Conservation (phyloP, 2,113 vertebrate species). For the Mystacornis crossleyi region DNA sequence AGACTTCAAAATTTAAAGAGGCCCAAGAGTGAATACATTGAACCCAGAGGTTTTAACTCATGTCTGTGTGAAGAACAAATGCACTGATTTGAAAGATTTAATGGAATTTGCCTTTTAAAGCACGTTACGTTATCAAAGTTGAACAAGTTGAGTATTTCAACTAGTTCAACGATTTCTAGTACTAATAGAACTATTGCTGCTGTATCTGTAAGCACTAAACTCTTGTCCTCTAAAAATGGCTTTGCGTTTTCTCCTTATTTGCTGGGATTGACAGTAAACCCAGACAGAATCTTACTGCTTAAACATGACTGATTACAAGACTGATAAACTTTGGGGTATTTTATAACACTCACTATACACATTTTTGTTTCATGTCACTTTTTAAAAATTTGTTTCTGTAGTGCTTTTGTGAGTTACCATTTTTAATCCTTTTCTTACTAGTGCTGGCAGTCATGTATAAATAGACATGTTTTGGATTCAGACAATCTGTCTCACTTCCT, state of each 20-base stretch:
- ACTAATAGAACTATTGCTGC: background rate
- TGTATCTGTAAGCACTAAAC: background rate
- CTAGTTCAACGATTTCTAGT: background rate
- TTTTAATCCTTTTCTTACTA: background rate
- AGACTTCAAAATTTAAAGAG: background rate
- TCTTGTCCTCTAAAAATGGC: background rate
- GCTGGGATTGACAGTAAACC: background rate
- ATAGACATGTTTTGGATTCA: background rate
- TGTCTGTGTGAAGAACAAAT: background rate
- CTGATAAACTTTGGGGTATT: background rate
- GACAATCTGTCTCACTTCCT: background rate
- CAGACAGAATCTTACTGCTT: background rate
- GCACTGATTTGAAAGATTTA: background rate
- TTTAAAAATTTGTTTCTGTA: background rate
- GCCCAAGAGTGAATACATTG: fast-evolving
- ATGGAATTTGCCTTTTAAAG: background rate
- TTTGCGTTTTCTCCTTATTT: background rate
- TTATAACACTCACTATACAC: background rate
- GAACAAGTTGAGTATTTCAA: background rate
- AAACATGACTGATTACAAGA: background rate
- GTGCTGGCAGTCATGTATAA: background rate
- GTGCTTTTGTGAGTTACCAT: background rate
- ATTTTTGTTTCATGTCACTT: background rate
- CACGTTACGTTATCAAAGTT: background rate
- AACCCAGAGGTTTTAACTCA: background rate